Conservation (phyloP, 2,888 invertebrate genomes). For the Netelia inedita region DNA sequence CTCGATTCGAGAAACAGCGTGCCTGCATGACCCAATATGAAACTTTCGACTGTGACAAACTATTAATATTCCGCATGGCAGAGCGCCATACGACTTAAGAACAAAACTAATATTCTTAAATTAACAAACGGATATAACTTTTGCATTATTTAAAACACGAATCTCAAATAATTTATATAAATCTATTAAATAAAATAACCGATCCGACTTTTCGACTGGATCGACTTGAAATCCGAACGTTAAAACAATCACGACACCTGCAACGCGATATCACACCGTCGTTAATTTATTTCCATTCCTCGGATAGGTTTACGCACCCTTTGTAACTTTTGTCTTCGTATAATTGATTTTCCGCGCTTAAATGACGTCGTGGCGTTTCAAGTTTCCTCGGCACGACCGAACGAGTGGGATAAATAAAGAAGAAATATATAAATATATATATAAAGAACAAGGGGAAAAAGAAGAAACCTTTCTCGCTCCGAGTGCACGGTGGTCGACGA, state of each 20-base stretch:
- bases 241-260: background rate
- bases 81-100: no score
- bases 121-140: no score
- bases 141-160: no score
- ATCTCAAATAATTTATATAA: no score
- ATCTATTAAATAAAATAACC: no score
- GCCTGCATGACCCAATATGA: constrained; percentile 7
- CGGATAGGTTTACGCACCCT: background rate
- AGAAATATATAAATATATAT: no score
- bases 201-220: no score
- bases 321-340: constrained; percentile 1
- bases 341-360: background rate
- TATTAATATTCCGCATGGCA: no score
- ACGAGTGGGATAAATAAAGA: background rate
- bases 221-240: background rate
- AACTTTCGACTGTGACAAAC: constrained; percentile 10
- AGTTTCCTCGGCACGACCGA: constrained; percentile 11
- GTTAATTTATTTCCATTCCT: background rate
- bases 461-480: constrained; percentile 17
- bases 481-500: constrained; percentile 44
- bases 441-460: background rate
- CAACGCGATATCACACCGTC: background rate
- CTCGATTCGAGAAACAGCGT: constrained; percentile 28
- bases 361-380: background rate
- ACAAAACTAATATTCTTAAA: no score